Conservation (phyloP, 2,888 invertebrate genomes). For the Hirudinaria manillensis region DNA sequence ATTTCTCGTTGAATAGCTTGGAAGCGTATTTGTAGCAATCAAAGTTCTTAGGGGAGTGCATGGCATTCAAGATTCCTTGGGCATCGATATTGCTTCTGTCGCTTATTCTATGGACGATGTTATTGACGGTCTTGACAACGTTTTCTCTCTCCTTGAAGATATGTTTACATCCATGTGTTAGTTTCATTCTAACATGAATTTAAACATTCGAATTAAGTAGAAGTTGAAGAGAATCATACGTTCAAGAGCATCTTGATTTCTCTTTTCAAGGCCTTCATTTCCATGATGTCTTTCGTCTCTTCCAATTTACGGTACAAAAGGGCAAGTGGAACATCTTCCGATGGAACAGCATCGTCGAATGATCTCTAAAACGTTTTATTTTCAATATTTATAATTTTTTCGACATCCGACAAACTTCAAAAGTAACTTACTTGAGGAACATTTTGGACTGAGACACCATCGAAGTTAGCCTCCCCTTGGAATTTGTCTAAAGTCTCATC, state of each 20-base stretch:
- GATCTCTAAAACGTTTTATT: background rate
- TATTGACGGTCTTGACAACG: conserved; percentile 23
- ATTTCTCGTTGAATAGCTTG: no score
- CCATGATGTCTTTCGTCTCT: conserved; percentile 41
- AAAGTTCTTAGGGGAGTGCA: no score
- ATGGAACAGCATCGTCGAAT: conserved; percentile 44
- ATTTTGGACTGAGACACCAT: background rate
- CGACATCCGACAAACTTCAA: background rate
- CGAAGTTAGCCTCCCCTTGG: conserved; percentile 14
- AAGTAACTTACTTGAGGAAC: background rate
- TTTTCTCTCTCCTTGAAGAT: conserved; percentile 22
- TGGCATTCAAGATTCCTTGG: no score
- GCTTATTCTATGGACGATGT: conserved; percentile 25
- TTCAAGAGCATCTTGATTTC: no score
- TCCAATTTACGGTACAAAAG: conserved; percentile 50
- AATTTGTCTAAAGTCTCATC: conserved; percentile 25
- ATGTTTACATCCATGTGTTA: background rate
- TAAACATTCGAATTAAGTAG: no score
- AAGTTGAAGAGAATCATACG: no score
- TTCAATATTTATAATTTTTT: no score
- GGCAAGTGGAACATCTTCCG: conserved; percentile 54
- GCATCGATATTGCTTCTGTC: conserved; percentile 35
- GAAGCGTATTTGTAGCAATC: no score
- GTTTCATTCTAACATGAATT: no score
- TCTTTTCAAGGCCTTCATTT: no score